Percentiles rank a stretch among this genome's conserved stretches.
Evolutionary conservation across 1,140 invertebrate species (phyloP).

Genomic region (Laodelphax striatellus): DNA sequence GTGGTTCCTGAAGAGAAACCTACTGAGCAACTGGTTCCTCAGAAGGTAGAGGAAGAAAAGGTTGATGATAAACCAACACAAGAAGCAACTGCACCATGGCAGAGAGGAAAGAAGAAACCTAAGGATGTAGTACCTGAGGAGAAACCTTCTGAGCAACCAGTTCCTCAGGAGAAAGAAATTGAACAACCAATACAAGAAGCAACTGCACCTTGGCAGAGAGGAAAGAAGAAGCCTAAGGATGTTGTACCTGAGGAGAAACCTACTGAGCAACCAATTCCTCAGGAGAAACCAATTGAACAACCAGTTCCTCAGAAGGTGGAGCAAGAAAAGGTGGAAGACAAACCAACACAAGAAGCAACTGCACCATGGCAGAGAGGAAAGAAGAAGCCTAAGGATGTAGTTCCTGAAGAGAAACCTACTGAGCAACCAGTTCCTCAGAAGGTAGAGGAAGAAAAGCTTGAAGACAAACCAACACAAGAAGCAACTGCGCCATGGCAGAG

Average conservation of each 20-base stretch:
- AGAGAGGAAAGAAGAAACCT: neutral
- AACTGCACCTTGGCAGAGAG: conserved; percentile 4
- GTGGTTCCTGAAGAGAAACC: neutral
- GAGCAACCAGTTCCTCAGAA: conserved; percentile 15
- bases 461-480: conserved; percentile 9
- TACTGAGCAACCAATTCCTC: conserved; percentile 16
- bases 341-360: conserved; percentile 13
- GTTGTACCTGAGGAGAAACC: conserved; percentile 17
- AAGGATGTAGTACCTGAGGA: neutral
- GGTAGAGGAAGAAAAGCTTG: conserved; percentile 15
- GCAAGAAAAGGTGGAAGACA: conserved; percentile 5
- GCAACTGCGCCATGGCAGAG: conserved; percentile 16
- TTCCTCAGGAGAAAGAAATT: neutral
- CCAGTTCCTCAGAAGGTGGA: conserved; percentile 1
- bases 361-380: conserved; percentile 6
- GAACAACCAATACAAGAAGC: conserved; percentile 8
- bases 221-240: conserved; percentile 12
- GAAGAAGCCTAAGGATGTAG: conserved; percentile 7
- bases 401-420: conserved; percentile 18
- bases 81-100: conserved; percentile 3
- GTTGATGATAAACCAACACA: conserved; percentile 28
- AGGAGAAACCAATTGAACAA: conserved; percentile 13
- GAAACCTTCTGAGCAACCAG: conserved; percentile 8
- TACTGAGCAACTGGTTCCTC: neutral
- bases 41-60: conserved; percentile 9